These are phyloP conservation scores for Drosophila triauraria DNA, from an alignment of 1,140 invertebrate species.

Conservation along the genomic window DNA sequence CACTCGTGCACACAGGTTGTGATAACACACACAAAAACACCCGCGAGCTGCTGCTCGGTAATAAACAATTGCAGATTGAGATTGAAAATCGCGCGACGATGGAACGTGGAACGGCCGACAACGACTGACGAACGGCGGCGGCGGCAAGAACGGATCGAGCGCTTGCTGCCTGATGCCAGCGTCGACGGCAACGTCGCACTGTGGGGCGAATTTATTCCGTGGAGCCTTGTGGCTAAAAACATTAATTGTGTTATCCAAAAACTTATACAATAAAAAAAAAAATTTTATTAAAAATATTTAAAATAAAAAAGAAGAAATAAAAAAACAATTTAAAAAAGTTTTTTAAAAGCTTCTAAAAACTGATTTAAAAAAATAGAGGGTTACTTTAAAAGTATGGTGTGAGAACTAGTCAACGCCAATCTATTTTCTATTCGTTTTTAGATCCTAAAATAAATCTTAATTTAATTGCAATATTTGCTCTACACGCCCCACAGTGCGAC, in stretches of 20 bases:
- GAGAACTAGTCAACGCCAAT: too few relatives aligned
- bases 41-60: conserved; percentile 13
- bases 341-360: too few relatives aligned
- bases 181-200: conserved; percentile 9
- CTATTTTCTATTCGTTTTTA: too few relatives aligned
- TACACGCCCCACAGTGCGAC: background rate
- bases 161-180: conserved; percentile 31
- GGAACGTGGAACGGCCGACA: conserved; percentile 71
- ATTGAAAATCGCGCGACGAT: conserved; percentile 74
- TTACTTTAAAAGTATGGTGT: too few relatives aligned
- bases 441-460: background rate
- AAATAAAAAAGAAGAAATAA: too few relatives aligned
- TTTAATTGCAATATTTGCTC: background rate
- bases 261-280: too few relatives aligned
- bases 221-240: background rate
- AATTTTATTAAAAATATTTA: too few relatives aligned
- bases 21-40: conserved; percentile 63
- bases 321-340: background rate
- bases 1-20: conserved; percentile 45
- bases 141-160: conserved; percentile 79
- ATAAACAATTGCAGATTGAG: conserved; percentile 51
- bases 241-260: too few relatives aligned
- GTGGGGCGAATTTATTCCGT: background rate
- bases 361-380: too few relatives aligned
- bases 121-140: conserved; percentile 74